A percentile compares a stretch with the other conserved stretches of the same genome.
Conservation (phyloP, 2,888 invertebrate species). For the Resseliella maxima region DNA sequence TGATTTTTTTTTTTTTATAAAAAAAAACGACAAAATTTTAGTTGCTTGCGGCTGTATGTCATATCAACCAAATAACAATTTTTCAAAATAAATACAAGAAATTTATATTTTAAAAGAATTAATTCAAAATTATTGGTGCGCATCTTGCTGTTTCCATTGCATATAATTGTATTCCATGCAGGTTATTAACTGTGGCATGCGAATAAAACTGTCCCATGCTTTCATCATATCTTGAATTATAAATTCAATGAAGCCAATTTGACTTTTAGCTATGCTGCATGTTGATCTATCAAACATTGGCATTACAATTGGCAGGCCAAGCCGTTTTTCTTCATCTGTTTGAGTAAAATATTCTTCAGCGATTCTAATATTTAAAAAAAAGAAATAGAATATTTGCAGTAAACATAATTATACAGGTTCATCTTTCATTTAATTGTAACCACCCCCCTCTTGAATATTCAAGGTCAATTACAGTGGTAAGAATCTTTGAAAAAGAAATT, state of each 20-base stretch:
- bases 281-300: conserved; percentile 95
- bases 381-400: background rate
- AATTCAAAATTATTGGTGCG: background rate
- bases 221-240: conserved; percentile 98
- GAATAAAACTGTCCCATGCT: conserved; percentile 96
- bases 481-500: background rate
- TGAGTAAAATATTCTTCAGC: conserved; percentile 98
- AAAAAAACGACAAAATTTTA: background rate
- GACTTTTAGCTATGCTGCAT: conserved; percentile 97
- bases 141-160: conserved; percentile 79
- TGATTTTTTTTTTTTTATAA: background rate
- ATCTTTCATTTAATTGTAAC: too few relatives aligned
- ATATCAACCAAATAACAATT: background rate
- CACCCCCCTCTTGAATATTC: too few relatives aligned
- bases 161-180: conserved; percentile 88
- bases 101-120: background rate
- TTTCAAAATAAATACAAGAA: conserved; percentile 23
- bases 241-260: conserved; percentile 97
- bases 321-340: conserved; percentile 94
- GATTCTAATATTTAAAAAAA: conserved; percentile 71
- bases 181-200: conserved; percentile 89
- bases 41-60: background rate
- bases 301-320: conserved; percentile 95
- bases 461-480: too few relatives aligned
- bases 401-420: too few relatives aligned